Evolutionary conservation across 2,888 invertebrate species (phyloP), one percentile per base, ranked within the genome.

Genomic region (Drosophila anomalata): DNA sequence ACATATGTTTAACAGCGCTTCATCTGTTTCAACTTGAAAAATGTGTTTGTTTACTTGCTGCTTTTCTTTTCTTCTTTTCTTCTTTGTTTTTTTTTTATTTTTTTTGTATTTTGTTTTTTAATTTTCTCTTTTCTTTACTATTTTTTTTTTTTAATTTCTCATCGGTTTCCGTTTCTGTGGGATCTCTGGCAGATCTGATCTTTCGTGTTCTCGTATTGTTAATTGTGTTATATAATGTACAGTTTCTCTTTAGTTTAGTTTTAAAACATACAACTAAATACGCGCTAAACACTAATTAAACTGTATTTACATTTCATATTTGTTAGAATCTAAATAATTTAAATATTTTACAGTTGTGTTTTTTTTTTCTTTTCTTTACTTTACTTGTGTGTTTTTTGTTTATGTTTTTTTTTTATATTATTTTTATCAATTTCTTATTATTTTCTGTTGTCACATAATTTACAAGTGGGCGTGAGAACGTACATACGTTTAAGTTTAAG

Each of bases 181-280:
- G 63, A 31, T 17, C 52, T 26, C 9, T 26, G 39, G 36, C 44
- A 47, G 52, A 54, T 39, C 51, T 47, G 56, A 53, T 52, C 63
- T 54, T 48, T 61, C 55, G 68, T 56, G 46, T 74, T 72, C 36
- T 76, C 76, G 67, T 81, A 78, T 80, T 55, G 53, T 78, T 84
- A 81, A 72, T 81, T 74, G 61, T 83, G 79, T 81, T 85, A 85
- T 82, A 82, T 82, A 82, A 82, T 82, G 82, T 82, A 82, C 82
- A 82, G 67, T 50, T 73, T 70, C 59, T 60, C 58, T 73, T 73
- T 72, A 72, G 73, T 78, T 84, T 83, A 84, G 83, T 77, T 80
- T 86, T 84, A 83, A 86, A 84, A 84, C 86, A 84, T 84, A 84
- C 83, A 86, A 86, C 83, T 84, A 84, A 84, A 86, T 84, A 84